Percentiles rank a stretch among this genome's conserved stretches.
phyloP scores from a whole-genome alignment of 2,797 vertebrate genomes.

The Saxicola maurus region DNA sequence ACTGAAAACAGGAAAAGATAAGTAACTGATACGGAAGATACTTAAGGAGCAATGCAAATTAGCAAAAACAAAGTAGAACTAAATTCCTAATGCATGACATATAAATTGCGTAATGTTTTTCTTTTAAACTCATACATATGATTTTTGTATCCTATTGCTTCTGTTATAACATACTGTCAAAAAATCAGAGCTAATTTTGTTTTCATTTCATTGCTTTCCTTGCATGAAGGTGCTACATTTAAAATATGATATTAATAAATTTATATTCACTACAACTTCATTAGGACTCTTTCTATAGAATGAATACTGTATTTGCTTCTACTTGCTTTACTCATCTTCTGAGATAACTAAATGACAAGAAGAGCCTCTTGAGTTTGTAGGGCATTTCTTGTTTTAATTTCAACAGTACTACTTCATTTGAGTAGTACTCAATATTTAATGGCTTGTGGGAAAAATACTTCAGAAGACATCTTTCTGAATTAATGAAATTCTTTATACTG shows the following conservation, averaged over 20 bases:
- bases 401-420: not conserved
- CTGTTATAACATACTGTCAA: not conserved
- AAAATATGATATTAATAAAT: not conserved
- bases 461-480: not conserved
- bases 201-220: not conserved
- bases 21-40: not conserved
- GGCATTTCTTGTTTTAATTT: not conserved
- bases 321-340: not conserved
- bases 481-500: not conserved
- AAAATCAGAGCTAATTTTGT: not conserved
- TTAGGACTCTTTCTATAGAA: not conserved
- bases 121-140: not conserved
- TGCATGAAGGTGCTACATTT: not conserved
- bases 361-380: not conserved
- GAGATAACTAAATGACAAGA: not conserved
- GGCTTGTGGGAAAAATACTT: not conserved
- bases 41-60: not conserved
- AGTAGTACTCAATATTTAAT: constrained; percentile 11
- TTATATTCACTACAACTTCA: not conserved
- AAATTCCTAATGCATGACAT: not conserved
- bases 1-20: not conserved
- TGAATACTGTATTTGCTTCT: not conserved
- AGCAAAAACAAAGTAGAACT: not conserved
- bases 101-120: rapidly evolving
- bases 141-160: not conserved